Base-by-base conservation (phyloP, 2,113 vertebrate genomes). In the Scalopus aquaticus region DNA sequence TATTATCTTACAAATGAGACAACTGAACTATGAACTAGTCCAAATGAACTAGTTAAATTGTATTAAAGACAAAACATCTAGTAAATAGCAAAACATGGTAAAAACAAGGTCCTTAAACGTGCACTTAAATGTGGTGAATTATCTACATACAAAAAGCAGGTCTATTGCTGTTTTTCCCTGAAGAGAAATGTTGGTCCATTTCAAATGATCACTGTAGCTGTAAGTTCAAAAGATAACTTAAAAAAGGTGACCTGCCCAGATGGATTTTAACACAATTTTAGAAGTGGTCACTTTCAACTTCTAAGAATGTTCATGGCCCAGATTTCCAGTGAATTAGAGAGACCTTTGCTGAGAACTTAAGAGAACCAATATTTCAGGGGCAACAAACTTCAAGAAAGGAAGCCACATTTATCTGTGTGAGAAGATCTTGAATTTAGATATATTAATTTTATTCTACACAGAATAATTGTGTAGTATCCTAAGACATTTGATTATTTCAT, bases 1-100 rank as follows among this genome's bases (percentile, higher is more conserved):
- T 87, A 49, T 72, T 19, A 77, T 81, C 83, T 91, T 87, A 64
- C 19, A 54, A 42, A 91, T 93, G 24, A 88, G 26, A 90, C 79
- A 70, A 78, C 20, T 49, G 26, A 93, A 15, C 22, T n/a, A n/a
- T n/a, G n/a, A n/a, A n/a, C n/a, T n/a, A n/a, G n/a, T 86, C 19
- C 12, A 70, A 58, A 94, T 32, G 39, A 95, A 9, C 8, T 42
- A 82, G 20, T 67, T 88, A 88, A 77, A 73, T 28, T 73, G 54
- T 56, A 24, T 44, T 73, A 28, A 28, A 37, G 10, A 26, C 86
- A 60, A 83, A 20, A 37, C 6, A 39, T 30, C 8, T 35, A 24
- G 30, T 54, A 54, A 81, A 56, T 26, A 81, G 7, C 19, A 90
- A 92, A 91, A 56, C 10, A 67, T 65, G 10, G 6, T 26, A 13